These are phyloP conservation scores for Panthera tigris DNA, from an alignment of 2,113 vertebrate genomes.

Conservation along the genomic window DNA sequence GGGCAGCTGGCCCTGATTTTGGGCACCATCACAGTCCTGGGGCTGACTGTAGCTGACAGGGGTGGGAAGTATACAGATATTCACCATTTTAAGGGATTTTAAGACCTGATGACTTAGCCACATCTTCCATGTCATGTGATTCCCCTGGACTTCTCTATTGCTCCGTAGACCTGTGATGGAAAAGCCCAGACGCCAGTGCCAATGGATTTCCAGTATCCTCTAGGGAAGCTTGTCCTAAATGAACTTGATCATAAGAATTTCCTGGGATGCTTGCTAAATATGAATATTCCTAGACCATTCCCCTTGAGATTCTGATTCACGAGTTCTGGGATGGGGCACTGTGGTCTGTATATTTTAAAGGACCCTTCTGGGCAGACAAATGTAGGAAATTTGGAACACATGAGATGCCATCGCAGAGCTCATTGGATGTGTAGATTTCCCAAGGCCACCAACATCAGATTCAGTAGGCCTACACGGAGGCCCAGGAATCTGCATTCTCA, in stretches of 20 bases:
- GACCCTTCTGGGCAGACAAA: neutral
- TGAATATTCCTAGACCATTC: neutral
- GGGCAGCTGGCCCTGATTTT: neutral
- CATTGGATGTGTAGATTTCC: neutral
- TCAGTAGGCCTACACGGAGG: neutral
- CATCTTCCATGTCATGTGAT: neutral
- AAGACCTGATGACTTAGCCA: neutral
- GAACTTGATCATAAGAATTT: neutral
- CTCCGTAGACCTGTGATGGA: neutral
- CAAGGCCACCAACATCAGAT: neutral
- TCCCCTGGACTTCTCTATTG: neutral
- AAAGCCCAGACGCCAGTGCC: neutral
- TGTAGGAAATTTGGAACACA: neutral
- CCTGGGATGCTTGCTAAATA: neutral
- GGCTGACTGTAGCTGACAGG: no score
- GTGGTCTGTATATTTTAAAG: neutral
- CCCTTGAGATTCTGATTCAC: neutral
- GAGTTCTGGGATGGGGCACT: neutral
- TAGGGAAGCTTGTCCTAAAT: neutral
- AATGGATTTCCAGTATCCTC: neutral
- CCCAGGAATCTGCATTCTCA: neutral
- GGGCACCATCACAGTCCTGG: neutral
- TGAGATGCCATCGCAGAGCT: neutral
- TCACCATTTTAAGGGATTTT: neutral
- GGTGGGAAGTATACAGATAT: neutral